Conservation (phyloP, 2,888 invertebrate genomes). For the Mesopsocus fuscifrons region DNA sequence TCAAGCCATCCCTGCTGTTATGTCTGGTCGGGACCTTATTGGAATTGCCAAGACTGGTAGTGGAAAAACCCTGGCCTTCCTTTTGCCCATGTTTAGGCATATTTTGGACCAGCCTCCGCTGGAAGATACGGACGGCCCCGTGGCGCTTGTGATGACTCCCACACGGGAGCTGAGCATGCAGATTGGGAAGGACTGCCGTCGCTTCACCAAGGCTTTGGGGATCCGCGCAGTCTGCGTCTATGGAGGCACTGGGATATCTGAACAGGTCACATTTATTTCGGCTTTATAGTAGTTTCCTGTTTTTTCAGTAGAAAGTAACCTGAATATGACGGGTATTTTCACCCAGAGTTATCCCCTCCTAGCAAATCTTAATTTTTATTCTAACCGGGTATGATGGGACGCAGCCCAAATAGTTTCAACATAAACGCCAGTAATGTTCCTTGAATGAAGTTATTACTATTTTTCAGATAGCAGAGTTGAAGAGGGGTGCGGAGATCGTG, state of each 20-base stretch:
- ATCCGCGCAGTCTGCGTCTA: constrained; percentile 90
- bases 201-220: constrained; percentile 75
- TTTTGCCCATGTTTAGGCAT: constrained; percentile 94
- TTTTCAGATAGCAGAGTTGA: constrained; percentile 57
- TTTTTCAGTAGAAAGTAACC: no score
- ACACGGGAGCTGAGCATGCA: constrained; percentile 98
- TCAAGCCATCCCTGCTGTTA: constrained; percentile 92
- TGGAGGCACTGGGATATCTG: constrained; percentile 93
- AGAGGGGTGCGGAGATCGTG: constrained; percentile 92
- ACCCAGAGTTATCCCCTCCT: no score
- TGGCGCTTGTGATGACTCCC: constrained; percentile 93
- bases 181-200: constrained; percentile 88
- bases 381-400: no score
- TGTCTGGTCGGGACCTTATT: constrained; percentile 85
- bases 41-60: constrained; percentile 99
- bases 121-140: constrained; percentile 95
- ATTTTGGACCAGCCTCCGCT: constrained; percentile 83
- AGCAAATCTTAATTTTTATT: no score
- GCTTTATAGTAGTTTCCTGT: no score
- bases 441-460: constrained; percentile 3
- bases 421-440: no score
- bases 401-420: no score
- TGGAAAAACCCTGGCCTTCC: constrained; percentile 95
- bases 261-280: no score
- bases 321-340: no score